These are phyloP conservation scores for Chroicocephalus ridibundus DNA, from an alignment of 2,113 vertebrate genomes.

Conservation along the genomic window DNA sequence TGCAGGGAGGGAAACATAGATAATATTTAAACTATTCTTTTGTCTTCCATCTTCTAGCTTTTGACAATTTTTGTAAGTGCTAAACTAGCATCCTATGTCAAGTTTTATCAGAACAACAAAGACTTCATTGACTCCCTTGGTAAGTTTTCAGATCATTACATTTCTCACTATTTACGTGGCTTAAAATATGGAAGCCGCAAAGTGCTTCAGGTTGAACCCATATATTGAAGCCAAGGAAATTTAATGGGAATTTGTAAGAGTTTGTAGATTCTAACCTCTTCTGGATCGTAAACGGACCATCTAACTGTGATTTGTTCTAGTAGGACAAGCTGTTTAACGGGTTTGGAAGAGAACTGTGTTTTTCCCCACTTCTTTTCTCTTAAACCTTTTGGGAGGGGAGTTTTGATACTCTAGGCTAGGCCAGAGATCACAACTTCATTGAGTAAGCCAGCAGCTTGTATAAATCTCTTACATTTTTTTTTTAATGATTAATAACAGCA, in stretches of 20 bases:
- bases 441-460: not conserved
- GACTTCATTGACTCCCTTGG: slow-evolving; percentile 99
- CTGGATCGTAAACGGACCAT: not conserved
- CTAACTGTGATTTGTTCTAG: not conserved
- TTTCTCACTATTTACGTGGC: not conserved
- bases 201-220: not conserved
- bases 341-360: not conserved
- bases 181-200: not conserved
- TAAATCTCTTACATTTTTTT: not conserved
- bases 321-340: not conserved
- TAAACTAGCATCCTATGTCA: slow-evolving; percentile 92
- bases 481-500: not conserved
- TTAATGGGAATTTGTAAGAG: not conserved
- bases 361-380: not conserved
- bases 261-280: not conserved
- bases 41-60: slow-evolving; percentile 79
- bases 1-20: not conserved
- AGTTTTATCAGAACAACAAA: slow-evolving; percentile 99
- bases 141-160: slow-evolving; percentile 73
- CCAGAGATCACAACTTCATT: not conserved
- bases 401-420: not conserved
- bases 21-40: slow-evolving; percentile 1
- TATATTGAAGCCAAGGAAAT: not conserved
- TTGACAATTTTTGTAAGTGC: slow-evolving; percentile 98
- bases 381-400: not conserved